Evolutionary conservation across 2,113 vertebrate genomes (phyloP), one percentile per base, ranked within the genome.

Genomic region (Diadophis punctatus): DNA sequence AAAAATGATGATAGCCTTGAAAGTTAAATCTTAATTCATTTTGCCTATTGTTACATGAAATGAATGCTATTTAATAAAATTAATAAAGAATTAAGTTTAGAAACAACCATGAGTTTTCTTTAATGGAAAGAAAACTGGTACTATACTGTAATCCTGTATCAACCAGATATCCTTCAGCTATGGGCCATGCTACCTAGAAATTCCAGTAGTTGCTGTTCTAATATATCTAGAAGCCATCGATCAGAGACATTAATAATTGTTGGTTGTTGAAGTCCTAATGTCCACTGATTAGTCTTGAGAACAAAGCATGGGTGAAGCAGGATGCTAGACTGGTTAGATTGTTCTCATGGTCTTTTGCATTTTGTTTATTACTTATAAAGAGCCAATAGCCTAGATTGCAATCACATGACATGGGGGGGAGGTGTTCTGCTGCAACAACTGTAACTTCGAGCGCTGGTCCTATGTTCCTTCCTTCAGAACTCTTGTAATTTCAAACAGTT

Each of bases 1-100:
- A 1, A 58, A 96, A 86, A 4, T 46, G 93, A 12, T 88, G 86
- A 58, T 94, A 92, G 90, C 46, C 86, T 80, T 80, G 74, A 80
- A 80, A 80, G 85, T 96, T 97, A 97, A 96, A 96, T 94, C 94
- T 97, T 97, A 91, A 51, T 93, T 97, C 94, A 93, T 96, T 96
- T 93, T 96, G 90, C 80, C 95, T 93, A 55, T 92, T 95, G 63
- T 84, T 7, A 74, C 22, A 90, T 94, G 74, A 93, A 91, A 89
- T 93, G 84, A 25, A 86, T 94, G 49, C 92, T 95, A 93, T 84
- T 90, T 95, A 94, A 94, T 1, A 60, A 68, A 23, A 91, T 48
- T 12, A 89, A 48, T 27, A 63, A 25, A 23, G 1, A 84, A 74
- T 56, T 92, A 23, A 52, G 49, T 39, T 80, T 80, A 22, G 34